Percentiles rank a stretch among this genome's conserved stretches.
Evolutionary conservation across 2,797 vertebrate genomes (phyloP).

Genomic region (Enteromius viviparus): DNA sequence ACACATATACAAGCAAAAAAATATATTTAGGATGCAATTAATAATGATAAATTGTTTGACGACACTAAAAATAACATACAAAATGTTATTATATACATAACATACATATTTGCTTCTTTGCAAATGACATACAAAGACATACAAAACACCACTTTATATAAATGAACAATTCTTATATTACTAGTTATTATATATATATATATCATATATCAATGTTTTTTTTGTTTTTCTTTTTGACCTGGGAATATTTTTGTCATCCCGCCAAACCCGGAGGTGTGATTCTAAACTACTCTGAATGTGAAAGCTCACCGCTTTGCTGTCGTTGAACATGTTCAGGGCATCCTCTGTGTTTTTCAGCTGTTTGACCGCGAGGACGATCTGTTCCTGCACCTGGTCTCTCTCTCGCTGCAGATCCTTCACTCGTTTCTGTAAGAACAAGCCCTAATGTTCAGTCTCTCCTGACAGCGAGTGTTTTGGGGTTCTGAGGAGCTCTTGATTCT

Average conservation of each 20-base stretch:
- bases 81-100: no score
- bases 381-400: slow-evolving; percentile 71
- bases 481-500: background rate
- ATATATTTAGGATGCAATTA: no score
- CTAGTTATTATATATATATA: no score
- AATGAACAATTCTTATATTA: no score
- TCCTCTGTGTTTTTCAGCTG: slow-evolving; percentile 80
- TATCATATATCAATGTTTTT: no score
- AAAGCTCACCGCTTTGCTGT: slow-evolving; percentile 84
- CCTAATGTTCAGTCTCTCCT: background rate
- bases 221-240: background rate
- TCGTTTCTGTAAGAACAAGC: slow-evolving; percentile 75
- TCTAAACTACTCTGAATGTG: background rate
- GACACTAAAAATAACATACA: no score
- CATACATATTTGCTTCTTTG: no score
- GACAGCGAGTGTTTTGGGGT: background rate
- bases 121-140: no score
- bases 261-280: background rate
- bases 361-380: slow-evolving; percentile 76
- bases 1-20: no score
- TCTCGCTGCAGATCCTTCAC: slow-evolving; percentile 77
- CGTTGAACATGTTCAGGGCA: slow-evolving; percentile 73
- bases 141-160: no score
- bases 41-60: no score
- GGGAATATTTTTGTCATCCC: background rate